A percentile compares a stretch with the other conserved stretches of the same genome.
phyloP scores from a whole-genome alignment of 2,113 vertebrate species.

The Thalassarche chlororhynchos region DNA sequence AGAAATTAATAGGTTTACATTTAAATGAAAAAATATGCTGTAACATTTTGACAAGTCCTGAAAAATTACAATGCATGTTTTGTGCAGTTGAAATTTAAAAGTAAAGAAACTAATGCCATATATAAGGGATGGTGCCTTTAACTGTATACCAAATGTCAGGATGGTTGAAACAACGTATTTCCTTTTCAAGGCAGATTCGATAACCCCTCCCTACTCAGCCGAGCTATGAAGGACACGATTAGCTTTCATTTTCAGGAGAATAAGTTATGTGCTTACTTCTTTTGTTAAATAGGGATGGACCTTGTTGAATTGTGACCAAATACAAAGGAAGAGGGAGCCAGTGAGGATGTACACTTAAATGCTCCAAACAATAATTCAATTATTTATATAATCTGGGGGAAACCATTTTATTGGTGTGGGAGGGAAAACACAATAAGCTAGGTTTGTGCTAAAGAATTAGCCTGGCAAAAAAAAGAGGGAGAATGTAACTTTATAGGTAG shows the following conservation, averaged over 20 bases:
- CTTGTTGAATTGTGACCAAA: not conserved
- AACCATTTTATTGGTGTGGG: conserved; percentile 7
- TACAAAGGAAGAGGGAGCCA: conserved; percentile 39
- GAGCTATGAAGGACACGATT: not conserved
- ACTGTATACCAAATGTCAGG: not conserved
- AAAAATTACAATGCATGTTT: not conserved
- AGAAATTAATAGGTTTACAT: not conserved
- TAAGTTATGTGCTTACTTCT: not conserved
- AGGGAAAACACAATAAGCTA: conserved; percentile 35
- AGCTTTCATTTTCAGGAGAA: not conserved
- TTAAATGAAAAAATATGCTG: not conserved
- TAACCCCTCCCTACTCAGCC: not conserved
- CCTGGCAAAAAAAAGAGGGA: conserved; percentile 73
- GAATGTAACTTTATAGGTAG: conserved; percentile 76
- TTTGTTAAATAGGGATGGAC: not conserved
- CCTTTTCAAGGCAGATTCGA: not conserved
- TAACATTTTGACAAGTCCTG: conserved; percentile 17
- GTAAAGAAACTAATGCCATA: not conserved
- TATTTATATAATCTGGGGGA: not conserved
- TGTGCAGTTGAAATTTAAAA: not conserved
- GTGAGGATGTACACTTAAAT: conserved; percentile 7
- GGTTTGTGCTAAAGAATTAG: conserved; percentile 59
- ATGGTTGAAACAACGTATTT: not conserved
- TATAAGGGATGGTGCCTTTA: not conserved
- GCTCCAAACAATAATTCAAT: not conserved